Evolutionary conservation across 2,113 vertebrate genomes (phyloP).

Genomic region (Jacana jacana): DNA sequence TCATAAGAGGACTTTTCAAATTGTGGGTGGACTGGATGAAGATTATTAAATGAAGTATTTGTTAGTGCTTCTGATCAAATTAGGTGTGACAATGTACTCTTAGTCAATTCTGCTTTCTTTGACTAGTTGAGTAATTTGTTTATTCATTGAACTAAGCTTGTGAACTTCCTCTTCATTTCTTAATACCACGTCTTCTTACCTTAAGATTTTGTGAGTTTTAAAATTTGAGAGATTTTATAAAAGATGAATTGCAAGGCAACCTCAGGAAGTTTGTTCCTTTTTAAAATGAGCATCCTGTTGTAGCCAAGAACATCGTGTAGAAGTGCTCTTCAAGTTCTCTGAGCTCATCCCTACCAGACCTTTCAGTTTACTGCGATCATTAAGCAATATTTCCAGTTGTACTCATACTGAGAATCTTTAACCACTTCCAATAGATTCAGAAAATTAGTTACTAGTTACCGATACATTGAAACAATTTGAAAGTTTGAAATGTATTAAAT

Average conservation of each 20-base stretch:
- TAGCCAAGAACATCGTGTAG: neutral
- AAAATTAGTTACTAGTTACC: neutral
- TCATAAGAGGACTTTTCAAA: neutral
- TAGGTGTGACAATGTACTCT: neutral
- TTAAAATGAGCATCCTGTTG: neutral
- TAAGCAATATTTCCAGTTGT: neutral
- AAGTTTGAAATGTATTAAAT: neutral
- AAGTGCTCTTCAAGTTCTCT: neutral
- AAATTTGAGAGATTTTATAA: neutral
- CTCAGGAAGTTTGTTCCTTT: neutral
- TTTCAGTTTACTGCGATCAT: neutral
- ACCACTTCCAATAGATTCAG: neutral
- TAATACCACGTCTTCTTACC: neutral
- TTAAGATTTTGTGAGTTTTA: neutral
- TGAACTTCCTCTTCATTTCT: neutral
- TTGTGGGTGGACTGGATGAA: neutral
- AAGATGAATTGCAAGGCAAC: neutral
- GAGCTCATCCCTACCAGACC: neutral
- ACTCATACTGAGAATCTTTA: neutral
- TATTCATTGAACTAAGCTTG: neutral
- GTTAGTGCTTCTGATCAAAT: neutral
- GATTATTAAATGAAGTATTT: neutral
- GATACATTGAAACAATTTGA: neutral
- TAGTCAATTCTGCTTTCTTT: neutral
- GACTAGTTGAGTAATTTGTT: neutral